Evolutionary conservation across 1,140 invertebrate genomes (phyloP).

Genomic region (Bombus breviceps): DNA sequence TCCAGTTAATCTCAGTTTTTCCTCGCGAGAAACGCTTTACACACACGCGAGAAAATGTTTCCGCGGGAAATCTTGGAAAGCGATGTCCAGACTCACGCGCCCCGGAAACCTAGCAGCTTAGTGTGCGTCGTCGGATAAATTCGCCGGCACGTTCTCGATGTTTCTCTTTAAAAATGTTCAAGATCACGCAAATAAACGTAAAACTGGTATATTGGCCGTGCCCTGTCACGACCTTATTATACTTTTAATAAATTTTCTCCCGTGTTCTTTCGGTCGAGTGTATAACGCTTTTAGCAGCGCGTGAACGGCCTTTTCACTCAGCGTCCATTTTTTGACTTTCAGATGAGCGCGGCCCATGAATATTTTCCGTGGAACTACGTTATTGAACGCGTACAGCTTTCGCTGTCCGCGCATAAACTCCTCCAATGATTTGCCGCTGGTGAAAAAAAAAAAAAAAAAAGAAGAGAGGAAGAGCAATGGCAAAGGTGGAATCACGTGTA

Average conservation of each 20-base stretch:
- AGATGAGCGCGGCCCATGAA: conserved; percentile 48
- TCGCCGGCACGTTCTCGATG: conserved; percentile 47
- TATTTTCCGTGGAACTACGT: conserved; percentile 37
- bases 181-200: conserved; percentile 22
- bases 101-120: not conserved
- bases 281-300: conserved; percentile 25
- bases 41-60: not conserved
- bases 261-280: not conserved
- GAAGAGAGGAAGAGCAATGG: too few species aligned
- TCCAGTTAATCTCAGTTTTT: too few species aligned
- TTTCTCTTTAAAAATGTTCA: conserved; percentile 42
- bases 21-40: too few species aligned
- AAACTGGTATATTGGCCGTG: not conserved
- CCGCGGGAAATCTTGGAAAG: conserved; percentile 25
- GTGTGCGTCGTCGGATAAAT: conserved; percentile 48
- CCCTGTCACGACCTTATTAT: conserved; percentile 20
- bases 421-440: not conserved
- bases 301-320: not conserved
- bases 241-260: conserved; percentile 42
- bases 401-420: conserved; percentile 30
- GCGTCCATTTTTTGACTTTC: conserved; percentile 49
- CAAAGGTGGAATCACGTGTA: too few species aligned
- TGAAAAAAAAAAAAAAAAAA: not conserved
- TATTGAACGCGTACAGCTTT: conserved; percentile 31
- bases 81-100: conserved; percentile 2